Conservation (phyloP, 2,113 vertebrate species). For the Marcusenius ussheri region DNA sequence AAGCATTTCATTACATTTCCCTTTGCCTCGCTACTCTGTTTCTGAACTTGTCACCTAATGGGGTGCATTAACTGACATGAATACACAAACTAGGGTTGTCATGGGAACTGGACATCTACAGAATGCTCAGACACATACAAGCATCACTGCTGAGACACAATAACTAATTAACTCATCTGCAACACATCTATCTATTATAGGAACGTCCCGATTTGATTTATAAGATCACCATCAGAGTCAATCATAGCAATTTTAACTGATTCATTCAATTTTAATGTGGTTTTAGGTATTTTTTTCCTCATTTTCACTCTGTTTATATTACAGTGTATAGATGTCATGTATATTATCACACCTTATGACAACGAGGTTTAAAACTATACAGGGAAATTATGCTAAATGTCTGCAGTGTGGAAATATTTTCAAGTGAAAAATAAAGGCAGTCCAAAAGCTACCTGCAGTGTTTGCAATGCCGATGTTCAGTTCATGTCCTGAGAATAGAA, state of each 20-base stretch:
- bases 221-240: background rate
- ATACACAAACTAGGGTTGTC: constrained; percentile 20
- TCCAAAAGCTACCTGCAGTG: background rate
- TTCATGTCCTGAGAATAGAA: background rate
- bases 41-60: constrained; percentile 4
- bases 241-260: background rate
- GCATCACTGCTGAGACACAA: background rate
- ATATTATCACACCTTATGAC: background rate
- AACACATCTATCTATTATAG: background rate
- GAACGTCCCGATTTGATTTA: background rate
- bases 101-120: constrained; percentile 21
- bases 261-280: background rate
- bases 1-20: background rate
- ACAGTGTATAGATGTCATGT: background rate
- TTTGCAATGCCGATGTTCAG: background rate
- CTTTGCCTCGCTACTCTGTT: background rate
- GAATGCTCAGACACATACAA: background rate
- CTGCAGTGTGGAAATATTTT: background rate
- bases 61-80: background rate
- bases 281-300: background rate
- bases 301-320: background rate
- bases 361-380: background rate
- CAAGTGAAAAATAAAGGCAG: background rate
- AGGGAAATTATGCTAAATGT: background rate
- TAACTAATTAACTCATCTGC: background rate